These are phyloP conservation scores for Cyaniris semiargus DNA, from an alignment of 2,888 invertebrate genomes.

Conservation along the genomic window DNA sequence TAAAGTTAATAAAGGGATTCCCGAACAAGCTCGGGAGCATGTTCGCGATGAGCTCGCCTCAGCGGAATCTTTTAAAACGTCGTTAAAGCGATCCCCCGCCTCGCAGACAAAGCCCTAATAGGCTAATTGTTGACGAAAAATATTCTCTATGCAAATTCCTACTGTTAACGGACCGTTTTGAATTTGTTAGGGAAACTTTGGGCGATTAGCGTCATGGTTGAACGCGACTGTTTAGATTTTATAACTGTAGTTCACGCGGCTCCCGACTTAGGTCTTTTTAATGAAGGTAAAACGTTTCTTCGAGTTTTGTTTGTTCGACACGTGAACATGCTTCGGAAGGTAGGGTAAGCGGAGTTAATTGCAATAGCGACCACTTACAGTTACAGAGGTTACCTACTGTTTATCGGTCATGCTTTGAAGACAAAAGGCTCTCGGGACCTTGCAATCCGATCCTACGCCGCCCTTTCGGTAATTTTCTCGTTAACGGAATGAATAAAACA, in stretches of 20 bases:
- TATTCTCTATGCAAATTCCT: conserved; percentile 78
- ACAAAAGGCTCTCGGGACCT: conserved; percentile 68
- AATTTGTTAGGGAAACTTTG: conserved; percentile 75
- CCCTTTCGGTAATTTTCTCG: conserved; percentile 79
- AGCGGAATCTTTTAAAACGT: conserved; percentile 77
- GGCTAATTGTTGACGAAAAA: conserved; percentile 79
- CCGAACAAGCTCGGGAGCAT: conserved; percentile 68
- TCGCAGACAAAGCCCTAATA: conserved; percentile 72
- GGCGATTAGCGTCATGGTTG: conserved; percentile 61
- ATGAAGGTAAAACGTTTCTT: not conserved
- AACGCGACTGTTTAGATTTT: conserved; percentile 41
- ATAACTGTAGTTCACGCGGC: conserved; percentile 37
- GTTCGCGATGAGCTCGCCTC: conserved; percentile 74
- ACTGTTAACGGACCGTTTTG: conserved; percentile 76
- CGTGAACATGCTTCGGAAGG: no score
- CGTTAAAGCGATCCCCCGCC: conserved; percentile 75
- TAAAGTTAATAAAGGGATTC: conserved; percentile 79
- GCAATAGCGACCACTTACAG: conserved; percentile 63
- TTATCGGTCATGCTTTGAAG: conserved; percentile 72
- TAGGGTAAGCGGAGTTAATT: not conserved
- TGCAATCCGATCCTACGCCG: conserved; percentile 75
- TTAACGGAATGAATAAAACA: conserved; percentile 80
- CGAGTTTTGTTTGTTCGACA: not conserved
- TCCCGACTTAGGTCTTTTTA: not conserved
- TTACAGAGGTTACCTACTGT: conserved; percentile 58